Conservation (phyloP, 2,797 vertebrate genomes). For the Acrocephalus scirpaceus region DNA sequence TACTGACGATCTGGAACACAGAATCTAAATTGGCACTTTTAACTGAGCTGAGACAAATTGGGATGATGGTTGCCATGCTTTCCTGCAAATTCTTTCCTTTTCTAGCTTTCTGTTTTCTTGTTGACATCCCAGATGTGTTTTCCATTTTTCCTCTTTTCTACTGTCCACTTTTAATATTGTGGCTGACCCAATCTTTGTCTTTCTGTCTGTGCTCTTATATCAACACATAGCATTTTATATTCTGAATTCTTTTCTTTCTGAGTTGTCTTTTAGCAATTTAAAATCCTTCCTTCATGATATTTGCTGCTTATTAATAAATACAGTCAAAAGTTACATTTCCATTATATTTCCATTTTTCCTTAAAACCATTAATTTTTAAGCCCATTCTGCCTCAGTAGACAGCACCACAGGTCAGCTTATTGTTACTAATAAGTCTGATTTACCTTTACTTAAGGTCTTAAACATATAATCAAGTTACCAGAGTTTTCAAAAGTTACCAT, state of each 20-base stretch:
- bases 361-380: not conserved
- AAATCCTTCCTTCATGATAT: not conserved
- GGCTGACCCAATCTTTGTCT: not conserved
- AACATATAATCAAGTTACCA: not conserved
- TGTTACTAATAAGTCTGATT: not conserved
- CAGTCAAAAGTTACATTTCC: not conserved
- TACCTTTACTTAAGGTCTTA: not conserved
- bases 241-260: not conserved
- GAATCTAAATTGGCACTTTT: slow-evolving; percentile 66
- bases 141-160: not conserved
- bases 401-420: not conserved
- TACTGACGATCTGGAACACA: slow-evolving; percentile 64
- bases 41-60: slow-evolving; percentile 56
- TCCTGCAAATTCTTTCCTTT: slow-evolving; percentile 13
- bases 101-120: slow-evolving; percentile 17
- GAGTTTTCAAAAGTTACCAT: not conserved
- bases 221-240: not conserved
- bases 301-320: not conserved
- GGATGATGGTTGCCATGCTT: slow-evolving; percentile 63
- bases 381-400: not conserved
- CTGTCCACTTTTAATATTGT: not conserved
- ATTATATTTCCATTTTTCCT: not conserved
- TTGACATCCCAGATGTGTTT: slow-evolving; percentile 21
- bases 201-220: not conserved
- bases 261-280: not conserved